A percentile compares a stretch with the other conserved stretches of the same genome.
phyloP scores from a whole-genome alignment of 2,888 invertebrate genomes.

The Andrena haemorrhoa region DNA sequence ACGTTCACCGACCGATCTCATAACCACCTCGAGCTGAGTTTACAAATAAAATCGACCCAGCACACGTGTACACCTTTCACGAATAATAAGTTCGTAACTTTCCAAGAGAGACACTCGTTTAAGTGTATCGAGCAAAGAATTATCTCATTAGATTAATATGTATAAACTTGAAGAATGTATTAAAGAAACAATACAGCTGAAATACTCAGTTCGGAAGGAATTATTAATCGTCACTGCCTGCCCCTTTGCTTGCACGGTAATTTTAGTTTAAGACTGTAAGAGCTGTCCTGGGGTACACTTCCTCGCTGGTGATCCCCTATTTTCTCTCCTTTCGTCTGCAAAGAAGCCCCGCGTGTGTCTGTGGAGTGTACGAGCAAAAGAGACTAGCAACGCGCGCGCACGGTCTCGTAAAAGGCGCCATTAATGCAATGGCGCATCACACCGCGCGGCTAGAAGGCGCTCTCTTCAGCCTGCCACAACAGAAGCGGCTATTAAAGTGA shows the following conservation, averaged over 20 bases:
- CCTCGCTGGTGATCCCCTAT: not conserved
- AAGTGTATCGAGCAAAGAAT: not conserved
- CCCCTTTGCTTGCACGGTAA: not conserved
- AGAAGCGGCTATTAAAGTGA: slow-evolving; percentile 82
- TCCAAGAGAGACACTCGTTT: not conserved
- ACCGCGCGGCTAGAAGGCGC: slow-evolving; percentile 61
- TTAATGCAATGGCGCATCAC: slow-evolving; percentile 69
- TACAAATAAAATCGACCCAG: too few relatives aligned
- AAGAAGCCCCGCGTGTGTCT: not conserved
- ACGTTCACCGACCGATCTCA: too few relatives aligned
- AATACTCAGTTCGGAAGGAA: not conserved
- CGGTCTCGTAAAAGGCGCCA: slow-evolving; percentile 65
- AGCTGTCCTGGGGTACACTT: not conserved
- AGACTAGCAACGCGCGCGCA: slow-evolving; percentile 15
- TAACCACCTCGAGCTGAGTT: too few relatives aligned
- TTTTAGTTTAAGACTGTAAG: not conserved
- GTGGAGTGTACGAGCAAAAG: slow-evolving; percentile 6
- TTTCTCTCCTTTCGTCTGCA: not conserved
- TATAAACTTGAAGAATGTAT: not conserved
- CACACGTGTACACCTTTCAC: not conserved
- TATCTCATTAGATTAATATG: not conserved
- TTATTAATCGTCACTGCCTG: slow-evolving; percentile 15
- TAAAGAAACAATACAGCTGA: not conserved
- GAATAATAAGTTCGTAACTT: not conserved
- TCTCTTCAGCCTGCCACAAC: slow-evolving; percentile 65